A percentile compares a stretch with the other conserved stretches of the same genome.
Conservation (phyloP, 53 echinoderm and acorn worm genomes). For the Mesocentrotus franciscanus region DNA sequence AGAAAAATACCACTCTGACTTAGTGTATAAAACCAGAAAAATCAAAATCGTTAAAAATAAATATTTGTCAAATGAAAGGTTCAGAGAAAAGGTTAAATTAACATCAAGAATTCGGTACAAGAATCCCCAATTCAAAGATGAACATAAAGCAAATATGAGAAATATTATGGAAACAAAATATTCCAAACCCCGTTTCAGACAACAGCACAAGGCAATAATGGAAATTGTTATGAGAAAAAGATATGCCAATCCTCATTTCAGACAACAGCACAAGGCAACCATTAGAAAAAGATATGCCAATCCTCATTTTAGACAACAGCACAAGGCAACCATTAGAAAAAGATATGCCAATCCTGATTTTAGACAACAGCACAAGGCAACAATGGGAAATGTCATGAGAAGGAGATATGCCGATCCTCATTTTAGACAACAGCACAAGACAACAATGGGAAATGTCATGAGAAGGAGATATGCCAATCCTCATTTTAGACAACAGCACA, state of each 20-base stretch:
- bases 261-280: too few relatives aligned
- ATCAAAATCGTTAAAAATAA: not conserved
- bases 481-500: not conserved
- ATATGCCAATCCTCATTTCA: too few relatives aligned
- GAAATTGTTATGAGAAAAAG: too few relatives aligned
- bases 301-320: not conserved
- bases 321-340: not conserved
- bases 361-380: not conserved
- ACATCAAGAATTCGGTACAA: too few relatives aligned
- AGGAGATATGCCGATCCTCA: too few relatives aligned
- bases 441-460: too few relatives aligned
- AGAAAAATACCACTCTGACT: not conserved
- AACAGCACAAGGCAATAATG: too few relatives aligned
- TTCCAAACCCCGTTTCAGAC: too few relatives aligned
- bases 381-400: too few relatives aligned
- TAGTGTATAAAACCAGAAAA: not conserved
- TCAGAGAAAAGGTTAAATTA: not conserved
- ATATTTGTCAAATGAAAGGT: not conserved
- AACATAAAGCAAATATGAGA: not conserved
- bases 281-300: too few relatives aligned
- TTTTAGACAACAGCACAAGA: too few relatives aligned
- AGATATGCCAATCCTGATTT: not conserved
- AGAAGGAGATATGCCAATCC: not conserved
- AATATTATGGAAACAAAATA: not conserved
- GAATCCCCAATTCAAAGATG: too few relatives aligned